Conservation (phyloP, 1,140 invertebrate genomes). For the Drosophila kohkoa region DNA sequence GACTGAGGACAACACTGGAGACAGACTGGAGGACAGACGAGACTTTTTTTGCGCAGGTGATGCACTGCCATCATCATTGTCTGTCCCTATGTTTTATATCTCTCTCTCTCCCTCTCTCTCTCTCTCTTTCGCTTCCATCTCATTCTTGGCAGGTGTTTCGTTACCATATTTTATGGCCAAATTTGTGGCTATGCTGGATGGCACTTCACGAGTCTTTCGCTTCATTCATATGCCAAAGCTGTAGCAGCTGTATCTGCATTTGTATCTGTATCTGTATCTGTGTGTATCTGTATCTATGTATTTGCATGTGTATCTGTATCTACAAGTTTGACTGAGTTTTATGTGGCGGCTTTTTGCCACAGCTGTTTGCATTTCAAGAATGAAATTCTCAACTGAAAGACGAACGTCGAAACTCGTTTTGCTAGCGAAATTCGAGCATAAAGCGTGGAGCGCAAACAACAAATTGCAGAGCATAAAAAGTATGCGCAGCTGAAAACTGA, state of each 20-base stretch:
- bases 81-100: background rate
- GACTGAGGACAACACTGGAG: conserved; percentile 4
- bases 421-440: conserved; percentile 64
- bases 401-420: conserved; percentile 60
- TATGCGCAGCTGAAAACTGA: conserved; percentile 45
- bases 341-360: conserved; percentile 56
- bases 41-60: conserved; percentile 61
- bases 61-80: background rate
- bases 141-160: conserved; percentile 65
- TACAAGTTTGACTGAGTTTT: conserved; percentile 14
- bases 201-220: conserved; percentile 42
- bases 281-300: conserved; percentile 3
- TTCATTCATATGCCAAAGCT: conserved; percentile 69
- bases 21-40: conserved; percentile 36
- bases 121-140: background rate
- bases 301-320: no score
- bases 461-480: conserved; percentile 56
- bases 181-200: conserved; percentile 56
- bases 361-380: conserved; percentile 81
- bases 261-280: conserved; percentile 33
- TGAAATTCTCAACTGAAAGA: conserved; percentile 61
- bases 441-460: conserved; percentile 55
- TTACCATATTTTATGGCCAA: conserved; percentile 79
- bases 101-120: background rate
- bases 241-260: conserved; percentile 49